Percentiles rank a stretch among this genome's conserved stretches.
These are phyloP conservation scores for Bombus ignitus DNA, from an alignment of 1,140 invertebrate genomes.

Conservation along the genomic window DNA sequence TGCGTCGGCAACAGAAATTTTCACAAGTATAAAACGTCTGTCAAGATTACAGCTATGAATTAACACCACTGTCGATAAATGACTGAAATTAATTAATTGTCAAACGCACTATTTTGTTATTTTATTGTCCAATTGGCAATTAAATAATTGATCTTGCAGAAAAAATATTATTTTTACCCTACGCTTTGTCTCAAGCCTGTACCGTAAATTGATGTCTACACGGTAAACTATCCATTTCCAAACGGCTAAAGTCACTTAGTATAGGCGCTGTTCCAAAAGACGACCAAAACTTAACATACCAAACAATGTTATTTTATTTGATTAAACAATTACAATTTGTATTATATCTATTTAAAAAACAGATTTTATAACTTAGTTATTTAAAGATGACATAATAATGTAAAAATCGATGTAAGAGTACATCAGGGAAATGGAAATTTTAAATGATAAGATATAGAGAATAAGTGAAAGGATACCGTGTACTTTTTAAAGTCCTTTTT, in stretches of 20 bases:
- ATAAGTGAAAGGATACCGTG: not conserved
- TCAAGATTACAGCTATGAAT: not conserved
- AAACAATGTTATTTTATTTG: not conserved
- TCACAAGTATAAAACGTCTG: constrained; percentile 13
- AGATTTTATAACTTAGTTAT: not conserved
- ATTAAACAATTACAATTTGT: constrained; percentile 10
- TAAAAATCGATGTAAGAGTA: not conserved
- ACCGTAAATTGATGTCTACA: not conserved
- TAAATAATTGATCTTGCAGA: not conserved
- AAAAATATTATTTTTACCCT: constrained; percentile 4
- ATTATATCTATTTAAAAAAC: not conserved
- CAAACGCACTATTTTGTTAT: not conserved
- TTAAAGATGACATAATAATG: not conserved
- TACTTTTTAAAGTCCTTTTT: not conserved
- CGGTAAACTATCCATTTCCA: constrained; percentile 27
- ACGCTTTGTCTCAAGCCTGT: constrained; percentile 8
- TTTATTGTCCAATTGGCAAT: not conserved
- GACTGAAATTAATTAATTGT: not conserved
- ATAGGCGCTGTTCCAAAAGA: constrained; percentile 27
- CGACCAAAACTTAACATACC: not conserved
- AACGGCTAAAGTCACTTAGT: constrained; percentile 43
- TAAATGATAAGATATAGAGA: not conserved
- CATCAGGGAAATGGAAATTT: not conserved
- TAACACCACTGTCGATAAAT: constrained; percentile 26
- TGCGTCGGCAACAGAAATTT: constrained; percentile 43